Conservation (phyloP, 2,797 vertebrate genomes). For the Myripristis murdjan region DNA sequence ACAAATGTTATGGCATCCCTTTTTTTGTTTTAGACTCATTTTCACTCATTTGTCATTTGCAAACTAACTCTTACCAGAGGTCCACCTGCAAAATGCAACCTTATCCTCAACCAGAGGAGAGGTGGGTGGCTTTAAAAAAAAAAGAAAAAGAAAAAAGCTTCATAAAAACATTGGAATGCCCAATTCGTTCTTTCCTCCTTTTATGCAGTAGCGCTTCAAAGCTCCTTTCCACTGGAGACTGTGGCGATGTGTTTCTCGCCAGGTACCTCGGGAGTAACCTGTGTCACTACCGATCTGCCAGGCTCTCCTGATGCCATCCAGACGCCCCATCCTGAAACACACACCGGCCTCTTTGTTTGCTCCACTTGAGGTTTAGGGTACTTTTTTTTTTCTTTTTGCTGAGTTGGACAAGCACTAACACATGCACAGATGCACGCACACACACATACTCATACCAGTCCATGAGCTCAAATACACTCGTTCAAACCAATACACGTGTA, state of each 20-base stretch:
- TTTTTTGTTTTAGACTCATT: conserved; percentile 19
- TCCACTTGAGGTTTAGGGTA: conserved; percentile 74
- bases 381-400: conserved; percentile 54
- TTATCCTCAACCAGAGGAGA: conserved; percentile 24
- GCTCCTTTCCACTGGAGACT: conserved; percentile 63
- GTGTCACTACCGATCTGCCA: conserved; percentile 92
- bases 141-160: conserved; percentile 6
- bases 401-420: conserved; percentile 75
- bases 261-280: conserved; percentile 92
- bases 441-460: conserved; percentile 12
- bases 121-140: conserved; percentile 17
- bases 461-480: conserved; percentile 31
- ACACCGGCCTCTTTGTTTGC: conserved; percentile 95
- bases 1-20: conserved; percentile 9
- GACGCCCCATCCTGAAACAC: conserved; percentile 92
- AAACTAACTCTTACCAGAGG: conserved; percentile 12
- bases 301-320: conserved; percentile 91
- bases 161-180: conserved; percentile 37
- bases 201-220: conserved; percentile 79
- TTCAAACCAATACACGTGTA: conserved; percentile 43
- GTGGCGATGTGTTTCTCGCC: conserved; percentile 83
- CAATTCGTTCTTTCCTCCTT: conserved; percentile 32
- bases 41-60: conserved; percentile 30
- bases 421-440: conserved; percentile 80
- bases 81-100: conserved; percentile 48